Conservation (phyloP, 2,113 vertebrate species). For the Chloroceryle aenea region DNA sequence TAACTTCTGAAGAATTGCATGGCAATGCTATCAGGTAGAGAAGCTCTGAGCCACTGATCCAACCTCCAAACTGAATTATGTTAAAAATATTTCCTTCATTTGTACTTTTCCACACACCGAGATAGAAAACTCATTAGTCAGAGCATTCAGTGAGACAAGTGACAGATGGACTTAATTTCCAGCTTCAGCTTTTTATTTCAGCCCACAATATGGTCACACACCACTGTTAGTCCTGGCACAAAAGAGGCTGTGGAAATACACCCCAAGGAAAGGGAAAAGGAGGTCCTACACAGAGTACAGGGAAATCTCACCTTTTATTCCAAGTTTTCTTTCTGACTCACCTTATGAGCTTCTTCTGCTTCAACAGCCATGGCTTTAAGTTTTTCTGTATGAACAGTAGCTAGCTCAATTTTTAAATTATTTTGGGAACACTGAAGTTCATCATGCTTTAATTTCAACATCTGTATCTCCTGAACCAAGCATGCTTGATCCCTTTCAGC, state of each 20-base stretch:
- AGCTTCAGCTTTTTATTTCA: not conserved
- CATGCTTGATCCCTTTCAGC: constrained; percentile 41
- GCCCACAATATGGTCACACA: not conserved
- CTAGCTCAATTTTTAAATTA: constrained; percentile 72
- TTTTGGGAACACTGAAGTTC: constrained; percentile 68
- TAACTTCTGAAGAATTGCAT: not conserved
- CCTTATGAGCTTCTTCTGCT: constrained; percentile 81
- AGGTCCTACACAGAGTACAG: not conserved
- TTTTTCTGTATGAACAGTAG: constrained; percentile 77
- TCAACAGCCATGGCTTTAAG: constrained; percentile 79
- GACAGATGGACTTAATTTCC: not conserved
- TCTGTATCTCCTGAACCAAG: constrained; percentile 63
- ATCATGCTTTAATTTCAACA: constrained; percentile 63
- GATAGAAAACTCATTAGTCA: not conserved
- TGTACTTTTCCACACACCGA: not conserved
- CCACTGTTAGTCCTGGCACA: not conserved
- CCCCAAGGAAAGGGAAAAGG: not conserved
- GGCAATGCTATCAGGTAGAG: not conserved
- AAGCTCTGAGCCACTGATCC: not conserved
- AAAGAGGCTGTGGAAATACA: not conserved
- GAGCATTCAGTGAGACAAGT: not conserved
- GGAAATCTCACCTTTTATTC: not conserved
- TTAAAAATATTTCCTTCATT: not conserved
- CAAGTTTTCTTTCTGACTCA: constrained; percentile 41
- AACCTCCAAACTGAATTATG: not conserved